phyloP scores from a whole-genome alignment of 1,140 invertebrate genomes.

The Acromyrmex heyeri region DNA sequence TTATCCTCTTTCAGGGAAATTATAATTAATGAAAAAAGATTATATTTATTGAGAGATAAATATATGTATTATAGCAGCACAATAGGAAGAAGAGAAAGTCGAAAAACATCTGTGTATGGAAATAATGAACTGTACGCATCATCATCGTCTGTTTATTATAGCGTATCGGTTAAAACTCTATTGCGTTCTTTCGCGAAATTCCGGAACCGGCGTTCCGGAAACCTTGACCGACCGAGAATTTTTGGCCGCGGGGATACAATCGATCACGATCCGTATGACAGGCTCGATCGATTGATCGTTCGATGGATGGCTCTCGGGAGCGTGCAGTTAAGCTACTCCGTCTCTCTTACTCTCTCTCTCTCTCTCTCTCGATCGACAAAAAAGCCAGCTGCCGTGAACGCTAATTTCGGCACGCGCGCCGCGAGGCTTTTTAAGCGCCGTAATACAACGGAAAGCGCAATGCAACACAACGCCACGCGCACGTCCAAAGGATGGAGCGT shows the following conservation, averaged over 20 bases:
- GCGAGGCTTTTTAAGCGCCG: constrained; percentile 52
- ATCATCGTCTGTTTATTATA: neutral
- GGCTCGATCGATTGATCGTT: constrained; percentile 29
- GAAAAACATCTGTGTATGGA: neutral
- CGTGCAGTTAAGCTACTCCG: neutral
- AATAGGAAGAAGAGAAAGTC: neutral
- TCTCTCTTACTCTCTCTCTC: constrained; percentile 15
- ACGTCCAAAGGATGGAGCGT: constrained; percentile 8
- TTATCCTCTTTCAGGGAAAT: neutral
- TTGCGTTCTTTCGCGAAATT: neutral
- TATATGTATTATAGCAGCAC: neutral
- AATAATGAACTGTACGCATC: neutral
- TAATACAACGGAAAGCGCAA: constrained; percentile 66
- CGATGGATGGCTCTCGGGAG: constrained; percentile 4
- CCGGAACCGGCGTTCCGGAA: neutral
- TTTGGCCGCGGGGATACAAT: constrained; percentile 29
- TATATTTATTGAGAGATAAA: neutral
- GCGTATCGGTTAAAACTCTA: neutral
- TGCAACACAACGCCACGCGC: constrained; percentile 18
- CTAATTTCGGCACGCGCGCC: constrained; percentile 61
- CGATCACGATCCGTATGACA: constrained; percentile 38
- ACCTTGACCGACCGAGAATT: constrained; percentile 1
- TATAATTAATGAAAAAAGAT: constrained; percentile 1
- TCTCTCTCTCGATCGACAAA: constrained; percentile 35
- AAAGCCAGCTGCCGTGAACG: constrained; percentile 57